phyloP scores from a whole-genome alignment of 2,888 invertebrate species.

The Lycia hirtaria region DNA sequence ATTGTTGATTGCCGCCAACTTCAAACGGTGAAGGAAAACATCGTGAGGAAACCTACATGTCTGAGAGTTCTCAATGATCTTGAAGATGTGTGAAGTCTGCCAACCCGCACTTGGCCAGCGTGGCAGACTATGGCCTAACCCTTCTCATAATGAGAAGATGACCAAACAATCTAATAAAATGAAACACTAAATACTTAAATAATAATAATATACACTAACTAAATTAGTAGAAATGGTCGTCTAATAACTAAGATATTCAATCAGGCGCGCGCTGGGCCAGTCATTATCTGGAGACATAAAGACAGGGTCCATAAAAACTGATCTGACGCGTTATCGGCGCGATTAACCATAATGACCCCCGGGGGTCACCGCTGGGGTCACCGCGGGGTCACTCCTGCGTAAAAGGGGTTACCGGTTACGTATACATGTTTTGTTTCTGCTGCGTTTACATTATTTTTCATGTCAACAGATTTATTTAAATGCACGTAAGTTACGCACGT shows the following conservation, averaged over 20 bases:
- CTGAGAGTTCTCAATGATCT: no score
- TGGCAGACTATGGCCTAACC: no score
- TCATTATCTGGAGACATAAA: slow-evolving; percentile 19
- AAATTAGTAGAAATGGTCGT: neutral
- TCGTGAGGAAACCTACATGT: no score
- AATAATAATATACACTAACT: neutral
- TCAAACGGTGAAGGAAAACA: no score
- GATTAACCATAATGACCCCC: slow-evolving; percentile 23
- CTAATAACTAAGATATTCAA: slow-evolving; percentile 14
- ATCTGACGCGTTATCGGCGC: slow-evolving; percentile 26
- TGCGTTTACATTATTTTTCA: no score
- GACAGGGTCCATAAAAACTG: slow-evolving; percentile 27
- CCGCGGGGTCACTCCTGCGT: neutral
- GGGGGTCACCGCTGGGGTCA: slow-evolving; percentile 13
- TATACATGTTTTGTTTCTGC: neutral
- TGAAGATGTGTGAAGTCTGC: no score
- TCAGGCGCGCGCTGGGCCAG: slow-evolving; percentile 18
- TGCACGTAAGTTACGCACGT: no score
- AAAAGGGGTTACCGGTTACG: slow-evolving; percentile 12
- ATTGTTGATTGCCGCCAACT: no score
- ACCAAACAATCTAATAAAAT: neutral
- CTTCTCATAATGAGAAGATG: no score
- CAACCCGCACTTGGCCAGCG: no score
- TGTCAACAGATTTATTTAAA: no score
- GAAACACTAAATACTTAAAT: no score